These are phyloP conservation scores for Chauna torquata DNA, from an alignment of 2,113 vertebrate genomes.

Conservation along the genomic window DNA sequence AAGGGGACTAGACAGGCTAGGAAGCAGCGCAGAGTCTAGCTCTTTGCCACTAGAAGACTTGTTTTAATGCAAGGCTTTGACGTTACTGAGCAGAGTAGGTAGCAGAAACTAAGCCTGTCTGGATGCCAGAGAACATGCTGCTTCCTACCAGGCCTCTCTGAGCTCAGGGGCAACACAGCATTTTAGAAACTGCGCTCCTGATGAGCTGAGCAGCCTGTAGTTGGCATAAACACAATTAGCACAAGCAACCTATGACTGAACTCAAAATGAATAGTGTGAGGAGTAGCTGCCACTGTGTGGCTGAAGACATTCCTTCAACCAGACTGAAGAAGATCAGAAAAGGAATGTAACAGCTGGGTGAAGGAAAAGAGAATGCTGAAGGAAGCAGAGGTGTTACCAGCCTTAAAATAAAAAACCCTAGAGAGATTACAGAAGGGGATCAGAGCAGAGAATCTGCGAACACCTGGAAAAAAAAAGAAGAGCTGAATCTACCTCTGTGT, in stretches of 20 bases:
- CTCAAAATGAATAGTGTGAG: not conserved
- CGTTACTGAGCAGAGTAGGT: not conserved
- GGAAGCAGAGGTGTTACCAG: not conserved
- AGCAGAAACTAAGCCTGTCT: not conserved
- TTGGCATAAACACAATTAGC: not conserved
- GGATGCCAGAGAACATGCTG: not conserved
- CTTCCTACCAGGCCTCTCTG: not conserved
- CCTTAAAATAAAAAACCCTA: not conserved
- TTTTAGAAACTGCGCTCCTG: not conserved
- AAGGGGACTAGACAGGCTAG: not conserved
- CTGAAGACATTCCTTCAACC: not conserved
- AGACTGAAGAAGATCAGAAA: not conserved
- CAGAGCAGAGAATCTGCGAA: not conserved
- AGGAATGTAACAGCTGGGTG: not conserved
- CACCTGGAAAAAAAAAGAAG: not conserved
- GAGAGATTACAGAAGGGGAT: not conserved
- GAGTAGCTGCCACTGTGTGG: not conserved
- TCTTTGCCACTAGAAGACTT: not conserved
- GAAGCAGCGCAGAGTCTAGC: not conserved
- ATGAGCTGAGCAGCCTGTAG: not conserved
- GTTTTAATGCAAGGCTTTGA: not conserved
- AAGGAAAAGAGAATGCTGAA: not conserved
- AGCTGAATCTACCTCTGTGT: not conserved
- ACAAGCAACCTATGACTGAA: not conserved
- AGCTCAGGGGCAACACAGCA: not conserved